Conservation (phyloP, 2,113 vertebrate genomes). For the Choloepus hoffmanni region DNA sequence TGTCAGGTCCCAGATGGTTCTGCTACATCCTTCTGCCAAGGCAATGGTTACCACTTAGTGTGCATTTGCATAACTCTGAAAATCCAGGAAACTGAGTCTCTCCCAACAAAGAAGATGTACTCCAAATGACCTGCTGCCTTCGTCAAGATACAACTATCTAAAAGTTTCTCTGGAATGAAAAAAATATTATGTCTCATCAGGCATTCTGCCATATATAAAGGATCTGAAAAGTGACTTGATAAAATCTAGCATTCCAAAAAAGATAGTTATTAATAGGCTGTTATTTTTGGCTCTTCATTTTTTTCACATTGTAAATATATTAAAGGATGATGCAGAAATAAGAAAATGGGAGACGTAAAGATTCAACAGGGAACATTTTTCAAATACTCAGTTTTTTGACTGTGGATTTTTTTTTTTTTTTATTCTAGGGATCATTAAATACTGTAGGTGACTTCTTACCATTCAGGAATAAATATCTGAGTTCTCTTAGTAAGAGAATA, state of each 20-base stretch:
- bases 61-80: not conserved
- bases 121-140: not conserved
- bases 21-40: not conserved
- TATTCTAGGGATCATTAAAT: slow-evolving; percentile 29
- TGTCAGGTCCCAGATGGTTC: not conserved
- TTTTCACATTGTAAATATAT: not conserved
- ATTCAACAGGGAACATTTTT: not conserved
- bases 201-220: not conserved
- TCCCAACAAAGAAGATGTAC: not conserved
- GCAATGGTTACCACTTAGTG: not conserved
- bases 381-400: slow-evolving; percentile 4
- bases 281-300: not conserved
- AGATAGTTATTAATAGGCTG: not conserved
- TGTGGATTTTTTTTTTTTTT: not conserved
- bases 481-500: not conserved
- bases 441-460: not conserved
- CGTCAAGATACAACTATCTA: not conserved
- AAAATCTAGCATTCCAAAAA: not conserved
- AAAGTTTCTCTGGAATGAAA: slow-evolving; percentile 5
- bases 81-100: not conserved
- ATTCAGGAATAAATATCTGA: not conserved
- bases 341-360: not conserved
- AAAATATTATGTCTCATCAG: not conserved
- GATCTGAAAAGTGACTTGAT: not conserved
- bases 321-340: not conserved